Evolutionary conservation across 2,888 invertebrate species (phyloP), one percentile per base, ranked within the genome.

Genomic region (Drosophila paramelanica): DNA sequence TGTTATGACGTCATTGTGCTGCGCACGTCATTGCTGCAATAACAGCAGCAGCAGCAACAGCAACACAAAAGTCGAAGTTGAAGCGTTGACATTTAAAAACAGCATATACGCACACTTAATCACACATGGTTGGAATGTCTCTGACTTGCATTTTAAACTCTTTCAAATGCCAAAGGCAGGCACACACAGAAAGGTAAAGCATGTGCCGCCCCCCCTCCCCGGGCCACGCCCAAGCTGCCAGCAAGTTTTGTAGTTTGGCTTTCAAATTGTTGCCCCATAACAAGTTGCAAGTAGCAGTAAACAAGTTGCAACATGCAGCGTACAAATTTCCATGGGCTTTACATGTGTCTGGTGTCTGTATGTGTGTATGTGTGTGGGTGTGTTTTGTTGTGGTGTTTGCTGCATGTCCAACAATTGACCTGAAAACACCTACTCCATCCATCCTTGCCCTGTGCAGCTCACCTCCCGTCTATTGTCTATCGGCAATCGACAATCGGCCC

Each of bases 1-100:
- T 46, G 25, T 31, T 13, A 45, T 81, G 82, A 88, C 82, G 88
- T 83, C 86, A 88, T 77, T 72, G 67, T 67, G 73, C 39, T 66
- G 56, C 66, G 67, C 56, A 76, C 82, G 82, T 82, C 79, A 88
- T 79, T 79, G n/a, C 55, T 42, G 47, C 53, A 51, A 42, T 38
- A 53, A 31, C 55, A 59, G 20, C 47, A 51, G 38, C 42, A 33
- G 14, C 13, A 20, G 13, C 57, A 52, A 47, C 46, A 52, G 38
- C 59, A 67, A 62, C 67, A 84, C 76, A 83, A 86, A 76, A 88
- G 69, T 83, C 83, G 88, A 82, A 88, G 81, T 82, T 84, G 71
- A 88, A 88, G 83, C 82, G 88, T 83, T 84, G 83, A 84, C 83
- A 84, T 88, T 84, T 88, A 77, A 70, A 67, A 68, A 69, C 17